These are phyloP conservation scores for Melipona beecheii DNA, from an alignment of 2,888 invertebrate species.

Conservation along the genomic window DNA sequence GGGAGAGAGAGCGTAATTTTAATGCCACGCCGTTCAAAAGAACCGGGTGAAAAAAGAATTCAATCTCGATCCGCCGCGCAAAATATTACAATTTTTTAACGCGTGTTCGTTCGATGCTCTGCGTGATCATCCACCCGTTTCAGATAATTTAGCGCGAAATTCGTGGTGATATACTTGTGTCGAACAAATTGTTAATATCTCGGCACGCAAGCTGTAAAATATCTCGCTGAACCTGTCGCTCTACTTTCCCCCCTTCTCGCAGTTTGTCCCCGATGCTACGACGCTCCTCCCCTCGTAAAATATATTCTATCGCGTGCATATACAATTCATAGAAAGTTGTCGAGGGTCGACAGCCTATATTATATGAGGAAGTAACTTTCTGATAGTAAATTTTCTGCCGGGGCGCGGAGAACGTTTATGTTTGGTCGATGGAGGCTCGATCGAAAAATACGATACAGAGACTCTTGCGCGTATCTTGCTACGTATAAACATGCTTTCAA, in stretches of 20 bases:
- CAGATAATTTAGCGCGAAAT: no score
- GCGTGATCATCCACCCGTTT: neutral
- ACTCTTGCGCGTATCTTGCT: slow-evolving; percentile 35
- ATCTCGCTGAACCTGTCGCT: slow-evolving; percentile 4
- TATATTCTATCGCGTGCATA: slow-evolving; percentile 25
- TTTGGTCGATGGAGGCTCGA: slow-evolving; percentile 26
- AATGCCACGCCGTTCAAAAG: slow-evolving; percentile 1
- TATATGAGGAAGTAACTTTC: slow-evolving; percentile 49
- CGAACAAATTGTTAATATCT: no score
- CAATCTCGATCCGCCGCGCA: neutral
- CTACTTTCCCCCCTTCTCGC: neutral
- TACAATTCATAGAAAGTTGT: slow-evolving; percentile 46
- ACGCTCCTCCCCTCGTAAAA: slow-evolving; percentile 18
- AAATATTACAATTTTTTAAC: neutral
- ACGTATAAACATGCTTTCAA: slow-evolving; percentile 18
- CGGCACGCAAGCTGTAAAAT: neutral
- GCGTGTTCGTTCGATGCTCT: neutral
- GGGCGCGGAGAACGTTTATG: slow-evolving; percentile 31
- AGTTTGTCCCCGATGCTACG: neutral
- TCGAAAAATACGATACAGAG: slow-evolving; percentile 37
- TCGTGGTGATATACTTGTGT: no score
- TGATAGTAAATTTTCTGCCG: slow-evolving; percentile 48
- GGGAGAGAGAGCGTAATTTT: slow-evolving; percentile 3
- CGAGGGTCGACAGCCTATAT: slow-evolving; percentile 24
- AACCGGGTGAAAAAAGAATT: neutral